A percentile compares a stretch with the other conserved stretches of the same genome.
Evolutionary conservation across 2,113 vertebrate genomes (phyloP).

Genomic region (Puffinus mauretanicus): DNA sequence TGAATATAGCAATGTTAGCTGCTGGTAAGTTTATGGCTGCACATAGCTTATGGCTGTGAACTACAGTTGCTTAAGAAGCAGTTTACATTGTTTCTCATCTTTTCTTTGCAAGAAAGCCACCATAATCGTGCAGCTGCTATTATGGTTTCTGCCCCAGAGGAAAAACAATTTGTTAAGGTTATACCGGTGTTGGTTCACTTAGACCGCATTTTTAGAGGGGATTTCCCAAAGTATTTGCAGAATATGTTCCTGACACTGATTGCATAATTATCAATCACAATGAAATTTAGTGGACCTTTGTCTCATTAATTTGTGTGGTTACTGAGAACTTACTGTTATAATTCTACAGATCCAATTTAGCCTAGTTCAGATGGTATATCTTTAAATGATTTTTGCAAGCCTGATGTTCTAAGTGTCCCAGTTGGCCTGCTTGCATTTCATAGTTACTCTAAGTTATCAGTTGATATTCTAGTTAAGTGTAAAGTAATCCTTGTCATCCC

Average conservation of each 20-base stretch:
- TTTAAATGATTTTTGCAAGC: neutral
- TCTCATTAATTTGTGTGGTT: neutral
- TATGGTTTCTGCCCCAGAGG: neutral
- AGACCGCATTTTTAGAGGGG: neutral
- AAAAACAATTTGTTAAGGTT: neutral
- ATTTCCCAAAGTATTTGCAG: neutral
- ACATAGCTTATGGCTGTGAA: conserved; percentile 11
- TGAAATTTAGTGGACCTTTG: neutral
- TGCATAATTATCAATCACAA: neutral
- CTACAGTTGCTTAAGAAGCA: conserved; percentile 32
- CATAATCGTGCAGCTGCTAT: neutral
- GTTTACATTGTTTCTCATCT: conserved; percentile 1
- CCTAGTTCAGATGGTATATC: neutral
- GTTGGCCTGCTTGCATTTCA: neutral
- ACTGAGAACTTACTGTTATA: neutral
- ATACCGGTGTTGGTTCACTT: neutral
- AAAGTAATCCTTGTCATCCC: neutral
- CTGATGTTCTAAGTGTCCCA: neutral
- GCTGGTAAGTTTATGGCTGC: conserved; percentile 28
- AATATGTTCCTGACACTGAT: neutral
- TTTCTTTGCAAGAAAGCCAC: conserved; percentile 1
- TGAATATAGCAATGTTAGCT: neutral
- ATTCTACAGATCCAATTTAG: neutral
- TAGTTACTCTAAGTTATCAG: neutral
- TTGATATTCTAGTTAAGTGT: neutral